Conservation (phyloP, 2,888 invertebrate genomes). For the Xestobium rufovillosum region DNA sequence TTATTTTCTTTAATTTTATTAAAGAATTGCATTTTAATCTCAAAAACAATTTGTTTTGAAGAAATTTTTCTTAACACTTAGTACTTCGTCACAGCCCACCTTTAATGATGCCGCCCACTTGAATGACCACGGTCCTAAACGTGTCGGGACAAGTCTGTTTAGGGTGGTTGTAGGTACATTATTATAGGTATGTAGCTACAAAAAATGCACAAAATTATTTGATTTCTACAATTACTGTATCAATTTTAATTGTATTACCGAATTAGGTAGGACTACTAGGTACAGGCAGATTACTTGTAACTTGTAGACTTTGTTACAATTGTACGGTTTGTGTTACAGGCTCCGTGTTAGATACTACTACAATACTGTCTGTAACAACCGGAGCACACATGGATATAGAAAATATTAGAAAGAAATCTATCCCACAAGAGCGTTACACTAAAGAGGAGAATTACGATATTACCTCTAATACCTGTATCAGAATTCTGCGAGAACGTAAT, state of each 20-base stretch:
- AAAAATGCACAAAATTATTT: conserved; percentile 5
- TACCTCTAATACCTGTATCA: background rate
- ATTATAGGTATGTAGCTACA: too few relatives aligned
- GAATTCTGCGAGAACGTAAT: conserved; percentile 1
- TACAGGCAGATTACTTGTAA: too few relatives aligned
- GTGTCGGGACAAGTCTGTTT: too few relatives aligned
- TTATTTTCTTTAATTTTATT: conserved; percentile 17
- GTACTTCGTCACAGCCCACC: conserved; percentile 5
- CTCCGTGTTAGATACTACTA: conserved; percentile 4
- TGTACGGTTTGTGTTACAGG: too few relatives aligned
- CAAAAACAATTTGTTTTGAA: conserved; percentile 13
- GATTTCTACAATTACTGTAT: conserved; percentile 7
- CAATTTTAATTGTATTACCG: conserved; percentile 9
- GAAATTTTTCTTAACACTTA: conserved; percentile 8
- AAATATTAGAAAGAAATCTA: background rate
- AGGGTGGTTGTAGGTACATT: too few relatives aligned
- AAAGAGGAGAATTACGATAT: background rate
- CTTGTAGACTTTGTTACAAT: conserved; percentile 12
- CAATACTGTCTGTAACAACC: background rate
- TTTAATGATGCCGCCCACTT: too few relatives aligned
- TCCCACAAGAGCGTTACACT: background rate
- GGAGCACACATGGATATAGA: background rate
- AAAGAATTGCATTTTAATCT: conserved; percentile 16
- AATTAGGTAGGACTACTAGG: conserved; percentile 8
- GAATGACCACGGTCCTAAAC: too few relatives aligned